Conservation (phyloP, 2,888 invertebrate species). For the Spisula solida region DNA sequence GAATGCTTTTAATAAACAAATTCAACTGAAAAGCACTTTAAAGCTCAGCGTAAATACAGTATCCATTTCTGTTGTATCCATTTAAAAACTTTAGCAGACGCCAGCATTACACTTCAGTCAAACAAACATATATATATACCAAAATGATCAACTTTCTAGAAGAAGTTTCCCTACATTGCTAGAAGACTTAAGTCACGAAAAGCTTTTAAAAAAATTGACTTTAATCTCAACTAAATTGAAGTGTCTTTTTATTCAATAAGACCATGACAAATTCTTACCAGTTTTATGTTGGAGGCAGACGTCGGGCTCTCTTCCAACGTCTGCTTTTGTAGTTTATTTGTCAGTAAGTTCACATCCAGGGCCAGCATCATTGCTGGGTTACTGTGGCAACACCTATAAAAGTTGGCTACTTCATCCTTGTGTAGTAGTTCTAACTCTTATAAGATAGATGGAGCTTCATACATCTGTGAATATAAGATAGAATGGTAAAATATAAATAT, state of each 20-base stretch:
- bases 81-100: no score
- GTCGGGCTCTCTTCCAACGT: conserved; percentile 73
- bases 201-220: no score
- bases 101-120: no score
- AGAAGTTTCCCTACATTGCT: no score
- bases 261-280: conserved; percentile 55
- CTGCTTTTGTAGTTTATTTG: conserved; percentile 81
- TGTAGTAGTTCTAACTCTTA: neutral
- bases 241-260: neutral
- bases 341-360: conserved; percentile 77
- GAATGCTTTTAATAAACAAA: no score
- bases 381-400: conserved; percentile 33
- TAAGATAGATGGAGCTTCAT: neutral
- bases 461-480: neutral
- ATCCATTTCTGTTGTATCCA: no score
- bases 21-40: no score
- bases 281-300: conserved; percentile 56
- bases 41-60: no score
- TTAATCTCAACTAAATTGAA: no score
- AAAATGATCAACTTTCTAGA: no score
- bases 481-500: conserved; percentile 22
- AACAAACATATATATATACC: no score
- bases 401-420: conserved; percentile 27
- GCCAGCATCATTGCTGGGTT: conserved; percentile 72
- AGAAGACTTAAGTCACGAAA: no score